These are phyloP conservation scores for Cephus sareptanus DNA, from an alignment of 2,888 invertebrate genomes.

Conservation along the genomic window DNA sequence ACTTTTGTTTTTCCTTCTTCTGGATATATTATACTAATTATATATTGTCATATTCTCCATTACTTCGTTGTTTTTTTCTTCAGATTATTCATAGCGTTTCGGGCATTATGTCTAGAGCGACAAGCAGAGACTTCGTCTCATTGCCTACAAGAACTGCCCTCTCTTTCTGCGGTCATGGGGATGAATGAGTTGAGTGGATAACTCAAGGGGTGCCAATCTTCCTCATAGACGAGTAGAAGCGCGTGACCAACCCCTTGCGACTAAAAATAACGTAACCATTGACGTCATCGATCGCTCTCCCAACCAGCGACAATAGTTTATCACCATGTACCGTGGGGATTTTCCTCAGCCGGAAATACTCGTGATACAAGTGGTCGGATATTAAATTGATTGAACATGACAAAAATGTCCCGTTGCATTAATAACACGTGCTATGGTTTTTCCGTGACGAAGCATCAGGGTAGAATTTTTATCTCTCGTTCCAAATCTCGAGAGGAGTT, in stretches of 20 bases:
- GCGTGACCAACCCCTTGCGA: constrained; percentile 6
- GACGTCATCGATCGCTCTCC: constrained; percentile 51
- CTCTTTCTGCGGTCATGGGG: constrained; percentile 31
- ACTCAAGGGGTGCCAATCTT: constrained; percentile 39
- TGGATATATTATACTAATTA: no score
- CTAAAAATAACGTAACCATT: constrained; percentile 51
- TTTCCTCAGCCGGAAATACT: not conserved
- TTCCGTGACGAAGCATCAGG: constrained; percentile 1
- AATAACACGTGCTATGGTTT: constrained; percentile 29
- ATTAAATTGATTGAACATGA: not conserved
- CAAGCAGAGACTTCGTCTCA: no score
- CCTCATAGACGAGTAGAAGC: not conserved
- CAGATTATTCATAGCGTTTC: no score
- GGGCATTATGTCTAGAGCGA: no score
- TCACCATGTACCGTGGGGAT: not conserved
- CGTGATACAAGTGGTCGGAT: not conserved
- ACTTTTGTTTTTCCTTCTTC: no score
- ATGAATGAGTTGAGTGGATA: constrained; percentile 44
- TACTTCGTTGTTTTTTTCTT: no score
- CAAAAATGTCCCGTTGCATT: constrained; percentile 30
- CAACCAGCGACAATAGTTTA: constrained; percentile 36
- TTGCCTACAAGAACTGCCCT: not conserved
- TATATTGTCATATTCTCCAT: no score
- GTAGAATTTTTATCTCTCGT: not conserved
- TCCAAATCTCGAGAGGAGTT: not conserved